Conservation (phyloP, 2,113 vertebrate genomes). For the Paracanthobrama guichenoti region DNA sequence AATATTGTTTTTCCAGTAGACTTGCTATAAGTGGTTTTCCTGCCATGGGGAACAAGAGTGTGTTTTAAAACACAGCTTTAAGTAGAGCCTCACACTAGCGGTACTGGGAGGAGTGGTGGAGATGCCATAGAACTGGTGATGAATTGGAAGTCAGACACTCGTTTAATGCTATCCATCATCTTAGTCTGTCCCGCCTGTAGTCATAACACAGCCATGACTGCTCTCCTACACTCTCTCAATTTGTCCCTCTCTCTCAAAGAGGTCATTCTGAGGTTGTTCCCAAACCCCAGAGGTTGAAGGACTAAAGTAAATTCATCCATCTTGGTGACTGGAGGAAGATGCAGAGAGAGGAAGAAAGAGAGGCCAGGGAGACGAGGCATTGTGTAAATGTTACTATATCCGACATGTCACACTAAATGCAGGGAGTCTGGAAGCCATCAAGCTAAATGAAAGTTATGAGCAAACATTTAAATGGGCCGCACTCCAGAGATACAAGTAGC, state of each 20-base stretch:
- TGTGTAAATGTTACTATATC: conserved; percentile 77
- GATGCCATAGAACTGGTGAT: conserved; percentile 5
- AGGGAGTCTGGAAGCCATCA: conserved; percentile 76
- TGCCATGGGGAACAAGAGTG: background rate
- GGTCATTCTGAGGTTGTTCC: conserved; percentile 75
- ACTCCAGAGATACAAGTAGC: conserved; percentile 74
- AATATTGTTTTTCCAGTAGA: conserved; percentile 40
- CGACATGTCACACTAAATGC: conserved; percentile 72
- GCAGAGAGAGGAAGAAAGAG: conserved; percentile 64
- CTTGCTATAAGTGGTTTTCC: conserved; percentile 23
- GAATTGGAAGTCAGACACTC: conserved; percentile 33
- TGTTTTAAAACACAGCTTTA: conserved; percentile 25
- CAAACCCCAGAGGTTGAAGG: conserved; percentile 67
- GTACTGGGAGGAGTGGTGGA: background rate
- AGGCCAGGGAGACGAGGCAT: conserved; percentile 30
- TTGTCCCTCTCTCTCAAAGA: conserved; percentile 53
- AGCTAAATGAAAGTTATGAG: conserved; percentile 74
- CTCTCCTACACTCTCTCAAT: conserved; percentile 11
- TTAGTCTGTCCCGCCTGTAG: conserved; percentile 8
- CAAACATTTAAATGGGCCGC: conserved; percentile 76
- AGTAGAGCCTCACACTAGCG: background rate
- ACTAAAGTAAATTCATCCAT: conserved; percentile 77
- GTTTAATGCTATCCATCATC: conserved; percentile 23
- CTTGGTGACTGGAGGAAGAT: conserved; percentile 67
- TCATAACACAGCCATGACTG: conserved; percentile 29